Evolutionary conservation across 2,888 invertebrate species (phyloP), one percentile per base, ranked within the genome.

Genomic region (Drosophila merina): DNA sequence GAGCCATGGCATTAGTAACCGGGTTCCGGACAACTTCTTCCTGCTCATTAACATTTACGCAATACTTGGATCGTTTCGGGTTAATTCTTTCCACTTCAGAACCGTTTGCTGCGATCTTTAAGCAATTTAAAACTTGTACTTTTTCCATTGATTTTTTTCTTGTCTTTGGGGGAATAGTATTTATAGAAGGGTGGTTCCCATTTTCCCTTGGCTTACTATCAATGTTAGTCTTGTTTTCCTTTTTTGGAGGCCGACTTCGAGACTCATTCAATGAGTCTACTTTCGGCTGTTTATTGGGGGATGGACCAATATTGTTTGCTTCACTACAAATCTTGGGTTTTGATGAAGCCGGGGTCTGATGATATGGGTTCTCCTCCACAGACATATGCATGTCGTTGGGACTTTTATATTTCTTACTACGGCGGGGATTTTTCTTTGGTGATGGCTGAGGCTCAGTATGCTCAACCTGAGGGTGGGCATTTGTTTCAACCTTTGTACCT

Each of bases 391-490:
- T 1, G 1, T 44, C 42, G 1, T 10, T 5, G 2, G n/a, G 10
- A 31, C 20, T 10, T 8, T n/a, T 7, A 6, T 14, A 8, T 12
- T 47, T 38, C n/a, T 36, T 1, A 36, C 10, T 36, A 36, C 1
- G 8, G 0, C 12, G 3, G 10, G 0, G 1, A n/a, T 2, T 68
- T 66, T 12, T 38, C 38, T 0, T 42, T 54, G 1, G 58, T 55
- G 25, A 12, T 5, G 45, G 40, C 2, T 52, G 20, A 20, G 20
- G 54, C 8, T 51, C 14, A 3, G 42, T 10, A 2, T 57, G 56
- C n/a, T 64, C 51, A 31, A 76, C 70, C 52, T 88, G 79, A 8
- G 66, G 38, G 0, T 86, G 85, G 78, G 77, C 79, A 9, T 85
- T 76, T 25, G 86, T 20, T 2, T 69, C 49, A n/a, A 52, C 20